Conservation (phyloP, 2,113 vertebrate genomes). For the Lampris megalopsis region DNA sequence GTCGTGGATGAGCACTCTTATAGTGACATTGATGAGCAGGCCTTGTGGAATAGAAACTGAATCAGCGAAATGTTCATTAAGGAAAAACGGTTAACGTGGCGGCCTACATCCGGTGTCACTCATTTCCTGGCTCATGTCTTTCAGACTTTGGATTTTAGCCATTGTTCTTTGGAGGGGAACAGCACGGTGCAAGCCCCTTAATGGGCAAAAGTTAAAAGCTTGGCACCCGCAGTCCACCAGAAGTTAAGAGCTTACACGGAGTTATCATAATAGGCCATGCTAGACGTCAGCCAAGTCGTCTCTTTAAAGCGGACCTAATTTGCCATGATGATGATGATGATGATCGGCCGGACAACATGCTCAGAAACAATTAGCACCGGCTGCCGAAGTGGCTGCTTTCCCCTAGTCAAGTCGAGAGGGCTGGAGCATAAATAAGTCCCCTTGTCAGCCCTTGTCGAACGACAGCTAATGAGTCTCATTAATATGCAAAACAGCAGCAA, state of each 20-base stretch:
- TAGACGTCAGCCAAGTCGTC: conserved; percentile 70
- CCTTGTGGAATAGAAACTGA: too few relatives aligned
- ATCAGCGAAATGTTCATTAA: too few relatives aligned
- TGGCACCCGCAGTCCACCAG: conserved; percentile 71
- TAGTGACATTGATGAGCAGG: too few relatives aligned
- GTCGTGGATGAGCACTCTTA: too few relatives aligned
- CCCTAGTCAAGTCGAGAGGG: conserved; percentile 79
- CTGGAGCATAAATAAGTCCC: conserved; percentile 83
- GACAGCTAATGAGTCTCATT: conserved; percentile 88
- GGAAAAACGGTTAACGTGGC: conserved; percentile 38
- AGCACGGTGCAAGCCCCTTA: conserved; percentile 56
- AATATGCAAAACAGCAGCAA: conserved; percentile 87
- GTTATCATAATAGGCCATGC: conserved; percentile 79
- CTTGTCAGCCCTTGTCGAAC: conserved; percentile 83
- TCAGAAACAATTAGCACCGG: conserved; percentile 85
- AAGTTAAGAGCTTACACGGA: conserved; percentile 78
- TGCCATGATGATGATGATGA: conserved; percentile 81
- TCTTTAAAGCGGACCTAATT: conserved; percentile 76
- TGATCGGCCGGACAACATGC: conserved; percentile 81
- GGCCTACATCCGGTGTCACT: conserved; percentile 21
- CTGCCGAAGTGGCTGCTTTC: conserved; percentile 80
- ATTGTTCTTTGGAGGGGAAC: conserved; percentile 60
- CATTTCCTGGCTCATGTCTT: conserved; percentile 47
- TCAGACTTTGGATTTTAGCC: conserved; percentile 58
- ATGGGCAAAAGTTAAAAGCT: conserved; percentile 72